These are phyloP conservation scores for Triplophysa bombifrons DNA, from an alignment of 2,797 vertebrate species.

Conservation along the genomic window DNA sequence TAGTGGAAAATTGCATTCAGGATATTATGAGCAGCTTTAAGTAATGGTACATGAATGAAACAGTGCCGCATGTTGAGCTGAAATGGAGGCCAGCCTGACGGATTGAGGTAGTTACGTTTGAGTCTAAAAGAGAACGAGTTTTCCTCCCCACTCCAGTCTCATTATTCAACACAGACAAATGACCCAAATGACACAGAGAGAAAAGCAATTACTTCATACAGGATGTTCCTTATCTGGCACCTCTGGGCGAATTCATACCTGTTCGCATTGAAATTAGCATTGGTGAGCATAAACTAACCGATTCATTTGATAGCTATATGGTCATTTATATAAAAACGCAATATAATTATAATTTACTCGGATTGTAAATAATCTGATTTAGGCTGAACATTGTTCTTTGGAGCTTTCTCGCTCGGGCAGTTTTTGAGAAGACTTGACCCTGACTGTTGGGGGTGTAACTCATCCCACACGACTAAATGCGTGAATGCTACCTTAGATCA, in stretches of 20 bases:
- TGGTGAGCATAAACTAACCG: neutral
- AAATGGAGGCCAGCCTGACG: constrained; percentile 56
- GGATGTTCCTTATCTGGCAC: constrained; percentile 1
- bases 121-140: constrained; percentile 37
- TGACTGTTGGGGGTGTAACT: neutral
- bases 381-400: neutral
- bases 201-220: constrained; percentile 41
- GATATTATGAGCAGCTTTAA: constrained; percentile 11
- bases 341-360: neutral
- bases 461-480: neutral
- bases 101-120: constrained; percentile 28
- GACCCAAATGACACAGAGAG: constrained; percentile 45
- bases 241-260: neutral
- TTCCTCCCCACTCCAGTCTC: constrained; percentile 26
- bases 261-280: constrained; percentile 29
- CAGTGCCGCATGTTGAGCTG: constrained; percentile 4
- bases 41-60: constrained; percentile 28
- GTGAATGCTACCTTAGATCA: neutral
- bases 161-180: constrained; percentile 56
- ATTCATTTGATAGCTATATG: neutral
- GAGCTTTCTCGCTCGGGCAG: neutral
- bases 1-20: constrained; percentile 15
- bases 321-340: neutral
- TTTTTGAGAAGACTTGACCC: neutral
- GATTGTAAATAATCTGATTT: neutral